Conservation (phyloP, 2,888 invertebrate genomes). For the Arctia plantaginis region DNA sequence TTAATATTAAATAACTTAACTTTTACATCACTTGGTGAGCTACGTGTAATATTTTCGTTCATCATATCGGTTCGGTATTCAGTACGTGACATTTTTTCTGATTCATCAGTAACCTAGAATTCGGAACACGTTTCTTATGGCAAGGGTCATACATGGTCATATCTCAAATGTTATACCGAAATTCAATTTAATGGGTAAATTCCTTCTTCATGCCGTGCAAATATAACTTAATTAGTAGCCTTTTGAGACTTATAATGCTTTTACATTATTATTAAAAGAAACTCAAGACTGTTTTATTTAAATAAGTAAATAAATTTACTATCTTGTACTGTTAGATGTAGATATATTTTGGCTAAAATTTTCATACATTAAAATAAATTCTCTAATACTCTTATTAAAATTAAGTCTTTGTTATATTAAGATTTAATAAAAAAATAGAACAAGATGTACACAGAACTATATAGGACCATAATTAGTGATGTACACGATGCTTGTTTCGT, state of each 20-base stretch:
- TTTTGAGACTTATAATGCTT: slow-evolving; percentile 7
- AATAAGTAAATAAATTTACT: no score
- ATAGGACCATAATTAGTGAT: slow-evolving; percentile 42
- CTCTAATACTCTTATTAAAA: not conserved
- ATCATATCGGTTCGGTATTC: slow-evolving; percentile 60
- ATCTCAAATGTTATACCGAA: slow-evolving; percentile 21
- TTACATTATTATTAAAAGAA: slow-evolving; percentile 7
- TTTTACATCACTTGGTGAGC: not conserved
- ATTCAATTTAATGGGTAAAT: slow-evolving; percentile 15
- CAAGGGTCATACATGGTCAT: slow-evolving; percentile 16
- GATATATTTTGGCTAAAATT: not conserved
- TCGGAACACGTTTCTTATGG: slow-evolving; percentile 58
- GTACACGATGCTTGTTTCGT: slow-evolving; percentile 58
- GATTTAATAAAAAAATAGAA: not conserved
- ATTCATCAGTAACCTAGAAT: slow-evolving; percentile 54
- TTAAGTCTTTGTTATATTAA: not conserved
- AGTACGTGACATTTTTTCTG: slow-evolving; percentile 73
- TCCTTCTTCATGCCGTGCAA: slow-evolving; percentile 10
- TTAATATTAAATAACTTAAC: not conserved
- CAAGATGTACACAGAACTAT: slow-evolving; percentile 43
- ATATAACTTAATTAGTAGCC: slow-evolving; percentile 19
- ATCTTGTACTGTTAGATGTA: no score
- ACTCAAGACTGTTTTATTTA: not conserved
- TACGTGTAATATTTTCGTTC: slow-evolving; percentile 22
- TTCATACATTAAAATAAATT: not conserved